Evolutionary conservation across 2,888 invertebrate genomes (phyloP).

Genomic region (Hipparchia semele): DNA sequence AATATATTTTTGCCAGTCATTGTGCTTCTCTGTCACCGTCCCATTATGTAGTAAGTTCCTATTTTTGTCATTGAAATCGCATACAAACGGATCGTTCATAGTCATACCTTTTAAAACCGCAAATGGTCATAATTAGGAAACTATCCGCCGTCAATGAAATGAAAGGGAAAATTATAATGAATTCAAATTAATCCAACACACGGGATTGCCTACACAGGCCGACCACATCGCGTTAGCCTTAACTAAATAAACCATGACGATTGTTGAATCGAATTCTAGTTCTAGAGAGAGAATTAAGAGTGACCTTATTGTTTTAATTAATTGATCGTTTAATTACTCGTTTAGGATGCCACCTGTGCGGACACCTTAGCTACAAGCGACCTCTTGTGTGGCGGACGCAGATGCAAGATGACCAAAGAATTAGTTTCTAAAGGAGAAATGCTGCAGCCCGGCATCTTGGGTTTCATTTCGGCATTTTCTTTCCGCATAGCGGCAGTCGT

Average conservation of each 20-base stretch:
- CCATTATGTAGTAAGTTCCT: too few relatives aligned
- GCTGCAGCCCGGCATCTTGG: too few relatives aligned
- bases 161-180: neutral
- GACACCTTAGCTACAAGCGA: too few relatives aligned
- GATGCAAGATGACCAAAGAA: too few relatives aligned
- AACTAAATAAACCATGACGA: neutral
- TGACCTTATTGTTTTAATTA: too few relatives aligned
- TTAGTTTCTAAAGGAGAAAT: too few relatives aligned
- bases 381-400: too few relatives aligned
- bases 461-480: too few relatives aligned
- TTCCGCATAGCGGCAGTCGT: too few relatives aligned
- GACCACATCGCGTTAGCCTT: neutral
- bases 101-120: conserved; percentile 9
- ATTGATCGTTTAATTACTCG: too few relatives aligned
- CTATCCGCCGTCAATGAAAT: neutral
- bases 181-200: neutral
- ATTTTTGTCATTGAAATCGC: neutral
- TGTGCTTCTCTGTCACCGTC: conserved; percentile 1
- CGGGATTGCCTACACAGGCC: neutral
- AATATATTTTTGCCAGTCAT: conserved; percentile 14
- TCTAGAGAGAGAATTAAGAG: neutral
- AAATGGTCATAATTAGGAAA: neutral
- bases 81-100: neutral
- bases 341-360: too few relatives aligned
- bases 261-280: neutral